Percentiles rank a stretch among this genome's conserved stretches.
phyloP scores from a whole-genome alignment of 2,797 vertebrate genomes.

The Carapus acus region DNA sequence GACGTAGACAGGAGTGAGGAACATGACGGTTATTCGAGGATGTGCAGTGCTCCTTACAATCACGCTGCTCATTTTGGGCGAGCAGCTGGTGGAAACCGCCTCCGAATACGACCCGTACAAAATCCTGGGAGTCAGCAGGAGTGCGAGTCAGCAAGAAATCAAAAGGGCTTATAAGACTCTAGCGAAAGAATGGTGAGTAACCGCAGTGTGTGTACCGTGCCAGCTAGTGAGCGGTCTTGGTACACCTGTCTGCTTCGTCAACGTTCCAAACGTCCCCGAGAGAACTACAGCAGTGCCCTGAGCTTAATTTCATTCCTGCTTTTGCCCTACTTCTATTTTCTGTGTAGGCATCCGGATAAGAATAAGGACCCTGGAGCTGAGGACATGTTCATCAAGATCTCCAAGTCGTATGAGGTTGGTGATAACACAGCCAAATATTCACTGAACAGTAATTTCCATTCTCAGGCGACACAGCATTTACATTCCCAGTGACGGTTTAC shows the following conservation, averaged over 20 bases:
- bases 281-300: too few species aligned
- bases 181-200: slow-evolving; percentile 88
- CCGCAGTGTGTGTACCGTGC: too few species aligned
- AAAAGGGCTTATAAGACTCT: slow-evolving; percentile 88
- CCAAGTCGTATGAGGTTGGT: slow-evolving; percentile 92
- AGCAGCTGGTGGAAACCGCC: slow-evolving; percentile 62
- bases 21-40: slow-evolving; percentile 35
- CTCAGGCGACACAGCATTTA: too few species aligned
- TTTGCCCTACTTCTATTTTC: neutral
- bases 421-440: too few species aligned
- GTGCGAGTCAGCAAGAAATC: slow-evolving; percentile 81
- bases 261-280: neutral
- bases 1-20: neutral
- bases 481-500: too few species aligned
- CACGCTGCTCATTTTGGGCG: slow-evolving; percentile 63
- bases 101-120: slow-evolving; percentile 83
- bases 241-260: too few species aligned
- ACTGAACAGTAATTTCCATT: too few species aligned
- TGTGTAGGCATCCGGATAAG: slow-evolving; percentile 93
- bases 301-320: too few species aligned
- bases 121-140: slow-evolving; percentile 78
- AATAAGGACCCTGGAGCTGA: slow-evolving; percentile 91
- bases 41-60: slow-evolving; percentile 33
- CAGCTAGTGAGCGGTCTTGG: too few species aligned
- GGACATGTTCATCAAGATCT: slow-evolving; percentile 94